phyloP scores from a whole-genome alignment of 2,797 vertebrate genomes.

The Psittacula derbiana region DNA sequence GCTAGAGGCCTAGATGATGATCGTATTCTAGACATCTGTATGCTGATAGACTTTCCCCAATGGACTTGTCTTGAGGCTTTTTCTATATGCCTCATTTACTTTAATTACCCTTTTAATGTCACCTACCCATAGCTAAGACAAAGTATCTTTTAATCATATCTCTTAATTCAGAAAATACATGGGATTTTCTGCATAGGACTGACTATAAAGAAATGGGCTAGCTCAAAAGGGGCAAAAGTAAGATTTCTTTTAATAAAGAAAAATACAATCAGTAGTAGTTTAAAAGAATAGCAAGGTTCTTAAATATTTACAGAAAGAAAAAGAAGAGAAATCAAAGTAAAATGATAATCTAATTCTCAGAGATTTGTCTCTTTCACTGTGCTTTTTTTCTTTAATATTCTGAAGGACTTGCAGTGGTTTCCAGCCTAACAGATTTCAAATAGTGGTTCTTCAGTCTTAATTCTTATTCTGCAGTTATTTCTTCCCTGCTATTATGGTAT shows the following conservation, averaged over 20 bases:
- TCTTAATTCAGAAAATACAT: not conserved
- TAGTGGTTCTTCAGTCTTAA: not conserved
- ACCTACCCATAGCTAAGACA: not conserved
- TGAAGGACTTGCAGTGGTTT: not conserved
- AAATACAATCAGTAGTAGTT: not conserved
- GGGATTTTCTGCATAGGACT: not conserved
- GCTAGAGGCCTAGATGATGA: not conserved
- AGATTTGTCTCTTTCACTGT: not conserved
- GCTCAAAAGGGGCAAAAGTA: not conserved
- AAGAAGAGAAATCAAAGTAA: not conserved
- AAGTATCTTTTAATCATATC: not conserved
- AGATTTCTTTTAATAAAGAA: not conserved
- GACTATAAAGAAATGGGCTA: not conserved
- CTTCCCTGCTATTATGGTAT: not conserved
- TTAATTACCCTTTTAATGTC: conserved; percentile 4
- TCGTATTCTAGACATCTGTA: not conserved
- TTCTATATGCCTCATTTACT: not conserved
- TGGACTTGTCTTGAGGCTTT: not conserved
- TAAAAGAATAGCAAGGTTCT: not conserved
- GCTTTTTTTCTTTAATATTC: not conserved
- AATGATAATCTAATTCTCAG: not conserved
- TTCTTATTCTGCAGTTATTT: not conserved
- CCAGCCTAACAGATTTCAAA: not conserved
- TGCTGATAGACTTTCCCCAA: not conserved
- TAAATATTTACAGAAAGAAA: not conserved